Evolutionary conservation across 92 coral and sea anemone genomes (phyloP).

Genomic region (Meandrina meandrites): DNA sequence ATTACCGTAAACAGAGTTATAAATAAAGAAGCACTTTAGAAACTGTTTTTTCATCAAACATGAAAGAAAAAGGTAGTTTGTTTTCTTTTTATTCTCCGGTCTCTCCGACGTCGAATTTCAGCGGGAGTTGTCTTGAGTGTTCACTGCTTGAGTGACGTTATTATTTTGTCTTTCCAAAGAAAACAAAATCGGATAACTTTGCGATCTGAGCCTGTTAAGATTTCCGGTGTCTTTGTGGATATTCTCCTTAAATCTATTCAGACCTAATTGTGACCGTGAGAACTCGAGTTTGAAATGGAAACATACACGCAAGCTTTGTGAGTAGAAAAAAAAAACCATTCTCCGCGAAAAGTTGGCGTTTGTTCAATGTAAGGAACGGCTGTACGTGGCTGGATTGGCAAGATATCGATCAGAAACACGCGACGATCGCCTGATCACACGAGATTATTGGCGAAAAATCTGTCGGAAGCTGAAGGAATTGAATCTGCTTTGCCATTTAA

Average conservation of each 20-base stretch:
- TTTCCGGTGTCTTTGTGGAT: slow-evolving; percentile 19
- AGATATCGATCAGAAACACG: neutral
- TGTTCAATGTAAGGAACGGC: neutral
- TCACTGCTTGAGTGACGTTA: neutral
- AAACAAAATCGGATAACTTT: slow-evolving; percentile 22
- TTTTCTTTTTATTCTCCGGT: neutral
- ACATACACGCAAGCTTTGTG: neutral
- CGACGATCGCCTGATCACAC: neutral
- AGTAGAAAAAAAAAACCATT: neutral
- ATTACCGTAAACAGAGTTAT: neutral
- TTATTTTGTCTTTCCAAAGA: neutral
- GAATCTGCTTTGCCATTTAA: neutral
- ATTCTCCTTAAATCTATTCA: neutral
- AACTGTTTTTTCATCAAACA: neutral
- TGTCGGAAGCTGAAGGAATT: neutral
- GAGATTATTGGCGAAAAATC: neutral
- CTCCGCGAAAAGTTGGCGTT: neutral
- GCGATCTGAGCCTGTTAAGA: slow-evolving; percentile 16
- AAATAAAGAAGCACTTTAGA: neutral
- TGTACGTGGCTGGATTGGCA: neutral
- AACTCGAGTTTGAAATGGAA: neutral
- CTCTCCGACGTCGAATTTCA: neutral
- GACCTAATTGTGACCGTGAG: neutral
- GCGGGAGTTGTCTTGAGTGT: neutral
- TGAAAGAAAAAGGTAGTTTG: neutral